These are phyloP conservation scores for Cygnus atratus DNA, from an alignment of 2,113 vertebrate species.

Conservation along the genomic window DNA sequence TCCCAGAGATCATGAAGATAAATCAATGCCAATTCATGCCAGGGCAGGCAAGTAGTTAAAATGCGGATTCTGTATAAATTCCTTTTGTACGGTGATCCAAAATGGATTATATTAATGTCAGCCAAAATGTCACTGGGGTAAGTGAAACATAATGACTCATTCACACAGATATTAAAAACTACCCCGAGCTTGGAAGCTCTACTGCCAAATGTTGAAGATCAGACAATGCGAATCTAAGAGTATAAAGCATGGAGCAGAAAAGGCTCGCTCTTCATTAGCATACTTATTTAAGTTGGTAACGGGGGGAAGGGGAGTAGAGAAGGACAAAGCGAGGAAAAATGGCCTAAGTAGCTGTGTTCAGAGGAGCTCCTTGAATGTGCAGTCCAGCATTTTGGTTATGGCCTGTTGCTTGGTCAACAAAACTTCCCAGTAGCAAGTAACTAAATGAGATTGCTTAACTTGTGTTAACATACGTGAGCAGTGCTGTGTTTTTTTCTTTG, in stretches of 20 bases:
- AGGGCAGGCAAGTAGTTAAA: conserved; percentile 43
- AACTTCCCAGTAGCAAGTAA: background rate
- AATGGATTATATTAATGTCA: conserved; percentile 43
- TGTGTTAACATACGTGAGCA: background rate
- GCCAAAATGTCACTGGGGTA: conserved; percentile 31
- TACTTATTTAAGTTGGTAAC: background rate
- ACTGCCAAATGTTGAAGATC: background rate
- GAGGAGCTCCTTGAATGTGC: background rate
- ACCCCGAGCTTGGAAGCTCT: background rate
- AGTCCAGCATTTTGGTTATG: background rate
- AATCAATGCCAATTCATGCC: conserved; percentile 16
- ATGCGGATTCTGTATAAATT: background rate
- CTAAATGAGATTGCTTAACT: background rate
- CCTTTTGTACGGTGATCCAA: conserved; percentile 6
- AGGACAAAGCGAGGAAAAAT: background rate
- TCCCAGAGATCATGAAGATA: conserved; percentile 3
- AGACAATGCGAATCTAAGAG: conserved; percentile 22
- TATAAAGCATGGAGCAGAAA: background rate
- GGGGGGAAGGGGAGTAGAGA: background rate
- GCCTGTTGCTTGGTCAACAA: background rate
- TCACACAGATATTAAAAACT: background rate
- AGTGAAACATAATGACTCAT: conserved; percentile 33
- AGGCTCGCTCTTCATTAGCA: conserved; percentile 19
- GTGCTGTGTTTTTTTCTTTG: background rate
- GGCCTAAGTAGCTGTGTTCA: background rate